phyloP scores from a whole-genome alignment of 2,113 vertebrate species.

The Microcebus lehilahytsara region DNA sequence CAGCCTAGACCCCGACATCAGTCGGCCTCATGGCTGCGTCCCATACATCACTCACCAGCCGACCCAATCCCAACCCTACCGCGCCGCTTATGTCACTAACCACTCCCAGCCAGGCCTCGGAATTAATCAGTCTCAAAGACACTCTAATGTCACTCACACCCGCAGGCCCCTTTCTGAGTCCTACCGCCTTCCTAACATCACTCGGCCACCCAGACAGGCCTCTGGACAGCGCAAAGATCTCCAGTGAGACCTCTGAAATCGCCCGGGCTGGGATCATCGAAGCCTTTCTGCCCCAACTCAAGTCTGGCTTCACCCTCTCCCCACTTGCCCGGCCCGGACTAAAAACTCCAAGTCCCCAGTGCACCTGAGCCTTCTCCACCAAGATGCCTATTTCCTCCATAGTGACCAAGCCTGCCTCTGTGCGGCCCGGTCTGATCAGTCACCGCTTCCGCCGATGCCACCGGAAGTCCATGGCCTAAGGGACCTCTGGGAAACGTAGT shows the following conservation, averaged over 20 bases:
- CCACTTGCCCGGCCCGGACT: neutral
- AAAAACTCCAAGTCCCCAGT: neutral
- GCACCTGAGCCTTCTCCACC: constrained; percentile 80
- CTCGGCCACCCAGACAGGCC: neutral
- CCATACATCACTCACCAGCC: neutral
- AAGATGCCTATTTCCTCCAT: constrained; percentile 82
- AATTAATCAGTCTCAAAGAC: neutral
- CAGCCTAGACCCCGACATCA: neutral
- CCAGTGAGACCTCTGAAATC: neutral
- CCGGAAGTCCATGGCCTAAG: constrained; percentile 9
- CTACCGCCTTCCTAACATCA: neutral
- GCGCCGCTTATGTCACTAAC: neutral
- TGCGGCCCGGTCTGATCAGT: neutral
- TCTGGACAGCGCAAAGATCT: neutral
- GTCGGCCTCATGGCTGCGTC: neutral
- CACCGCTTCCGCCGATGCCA: constrained; percentile 50
- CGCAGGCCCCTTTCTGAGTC: neutral
- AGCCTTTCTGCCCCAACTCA: neutral
- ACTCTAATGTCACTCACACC: neutral
- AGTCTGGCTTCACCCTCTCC: neutral
- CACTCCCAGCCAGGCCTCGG: neutral
- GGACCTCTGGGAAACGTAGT: constrained; percentile 70
- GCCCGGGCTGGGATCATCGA: neutral
- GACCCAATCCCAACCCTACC: neutral
- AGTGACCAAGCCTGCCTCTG: constrained; percentile 68